Base-by-base conservation (phyloP, 2,888 invertebrate species). In the Rhingia campestris region DNA sequence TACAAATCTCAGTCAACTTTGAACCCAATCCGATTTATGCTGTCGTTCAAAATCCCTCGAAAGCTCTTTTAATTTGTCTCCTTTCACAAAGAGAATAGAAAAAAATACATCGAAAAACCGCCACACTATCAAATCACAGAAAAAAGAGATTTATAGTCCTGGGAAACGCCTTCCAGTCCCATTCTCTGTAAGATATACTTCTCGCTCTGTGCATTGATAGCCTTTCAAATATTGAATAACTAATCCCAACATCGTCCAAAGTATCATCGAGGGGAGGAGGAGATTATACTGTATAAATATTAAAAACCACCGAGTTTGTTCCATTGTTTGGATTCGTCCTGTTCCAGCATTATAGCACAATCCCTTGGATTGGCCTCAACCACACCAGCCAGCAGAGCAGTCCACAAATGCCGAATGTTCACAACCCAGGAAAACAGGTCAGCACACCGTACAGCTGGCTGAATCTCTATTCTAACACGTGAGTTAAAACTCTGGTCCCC, bases 221-320 rank as follows among this genome's bases (percentile, higher is more conserved):
- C 64, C 63, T 69, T 70, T 84, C 74, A 79, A 74, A 79, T 84
- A 84, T 84, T 75, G 74, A 84, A 84, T 70, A 75, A 54, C 69
- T 54, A 75, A 79, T 76, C 77, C 69, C 43, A 41, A 12, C 56
- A 22, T 22, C 22, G 47, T 54, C 32, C 66, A 59, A 54, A 41
- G 63, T 35, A 69, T 53, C 81, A 58, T 14, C 10, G 47, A 53
- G 41, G 39, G 64, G 69, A 58, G 69, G 58, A 22, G 22, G 59
- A 61, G 69, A 79, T 79, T 84, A 70, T 79, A 12, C 73, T 66
- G 84, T 66, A 79, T 84, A 84, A 84, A 84, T 84, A 84, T 75
- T 84, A 79, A 84, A 79, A 79, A 56, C 79, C 74, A 75, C 84
- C 51, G 67, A 70, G 64, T 70, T 58, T 35, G 74, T 74, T 58